Conservation (phyloP, 2,797 vertebrate genomes). For the Heliangelus exortis region DNA sequence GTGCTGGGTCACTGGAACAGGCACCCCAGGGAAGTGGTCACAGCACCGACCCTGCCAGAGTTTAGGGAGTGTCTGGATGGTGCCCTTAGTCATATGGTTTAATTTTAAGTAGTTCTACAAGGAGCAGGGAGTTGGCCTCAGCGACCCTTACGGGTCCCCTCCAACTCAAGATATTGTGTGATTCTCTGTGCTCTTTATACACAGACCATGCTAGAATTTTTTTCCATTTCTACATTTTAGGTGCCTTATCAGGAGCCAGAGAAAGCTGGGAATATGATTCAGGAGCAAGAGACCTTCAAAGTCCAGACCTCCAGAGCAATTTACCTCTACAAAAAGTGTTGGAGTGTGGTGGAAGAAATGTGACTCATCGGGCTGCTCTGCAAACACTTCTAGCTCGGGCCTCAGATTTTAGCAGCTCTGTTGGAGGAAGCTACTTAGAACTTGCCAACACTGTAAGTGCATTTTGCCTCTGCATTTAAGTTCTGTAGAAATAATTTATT, state of each 20-base stretch:
- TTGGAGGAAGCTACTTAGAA: conserved; percentile 79
- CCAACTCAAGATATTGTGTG: background rate
- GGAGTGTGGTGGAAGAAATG: conserved; percentile 50
- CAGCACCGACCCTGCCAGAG: accelerated
- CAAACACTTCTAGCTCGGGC: conserved; percentile 75
- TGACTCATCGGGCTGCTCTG: conserved; percentile 67
- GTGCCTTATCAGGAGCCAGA: conserved; percentile 78
- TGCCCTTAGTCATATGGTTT: background rate
- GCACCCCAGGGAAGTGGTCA: background rate
- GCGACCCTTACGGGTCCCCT: background rate
- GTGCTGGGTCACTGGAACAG: background rate
- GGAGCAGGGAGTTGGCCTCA: accelerated
- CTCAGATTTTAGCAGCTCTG: conserved; percentile 36
- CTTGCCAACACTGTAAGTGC: conserved; percentile 83
- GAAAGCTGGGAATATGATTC: conserved; percentile 87
- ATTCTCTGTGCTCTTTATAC: background rate
- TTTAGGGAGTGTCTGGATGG: background rate
- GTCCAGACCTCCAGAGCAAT: conserved; percentile 73
- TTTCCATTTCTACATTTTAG: conserved; percentile 62
- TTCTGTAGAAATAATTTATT: background rate
- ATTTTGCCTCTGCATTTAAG: background rate
- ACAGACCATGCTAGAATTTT: background rate
- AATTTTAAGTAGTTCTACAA: background rate
- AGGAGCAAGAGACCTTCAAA: conserved; percentile 82
- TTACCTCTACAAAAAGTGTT: conserved; percentile 74